Evolutionary conservation across 2,888 invertebrate species (phyloP).

Genomic region (Luperina nickerlii): DNA sequence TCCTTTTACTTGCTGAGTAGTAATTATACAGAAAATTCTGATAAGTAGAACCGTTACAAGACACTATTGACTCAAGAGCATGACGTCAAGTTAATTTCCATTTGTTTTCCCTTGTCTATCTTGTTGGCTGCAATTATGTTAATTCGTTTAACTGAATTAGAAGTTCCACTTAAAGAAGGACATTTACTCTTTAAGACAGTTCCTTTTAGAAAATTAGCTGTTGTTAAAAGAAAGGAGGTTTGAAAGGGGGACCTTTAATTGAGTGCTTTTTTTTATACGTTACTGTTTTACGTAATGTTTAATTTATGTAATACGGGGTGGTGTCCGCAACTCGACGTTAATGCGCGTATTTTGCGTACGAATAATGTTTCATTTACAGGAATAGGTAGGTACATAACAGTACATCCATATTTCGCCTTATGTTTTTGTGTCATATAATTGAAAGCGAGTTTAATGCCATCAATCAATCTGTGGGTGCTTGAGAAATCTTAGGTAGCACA

Average conservation of each 20-base stretch:
- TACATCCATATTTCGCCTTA: background rate
- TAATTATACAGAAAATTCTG: background rate
- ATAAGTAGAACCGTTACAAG: background rate
- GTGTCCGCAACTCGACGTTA: background rate
- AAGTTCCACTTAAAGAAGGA: constrained; percentile 38
- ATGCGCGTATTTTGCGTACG: background rate
- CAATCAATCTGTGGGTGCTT: background rate
- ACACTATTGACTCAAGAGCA: constrained; percentile 8
- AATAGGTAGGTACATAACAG: background rate
- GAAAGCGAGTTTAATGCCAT: background rate
- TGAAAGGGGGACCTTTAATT: constrained; percentile 21
- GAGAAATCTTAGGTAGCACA: background rate
- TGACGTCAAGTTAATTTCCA: constrained; percentile 40
- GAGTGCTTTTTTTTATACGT: background rate
- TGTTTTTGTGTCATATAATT: background rate
- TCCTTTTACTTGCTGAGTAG: background rate
- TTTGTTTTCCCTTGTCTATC: constrained; percentile 41
- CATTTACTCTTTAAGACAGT: constrained; percentile 31
- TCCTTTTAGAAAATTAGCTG: constrained; percentile 33
- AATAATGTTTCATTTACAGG: background rate
- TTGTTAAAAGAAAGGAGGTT: constrained; percentile 18
- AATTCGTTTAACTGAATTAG: constrained; percentile 54
- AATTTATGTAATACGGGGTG: background rate
- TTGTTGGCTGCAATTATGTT: constrained; percentile 55
- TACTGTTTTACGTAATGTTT: background rate